Evolutionary conservation across 2,797 vertebrate genomes (phyloP).

Genomic region (Capromys pilorides): DNA sequence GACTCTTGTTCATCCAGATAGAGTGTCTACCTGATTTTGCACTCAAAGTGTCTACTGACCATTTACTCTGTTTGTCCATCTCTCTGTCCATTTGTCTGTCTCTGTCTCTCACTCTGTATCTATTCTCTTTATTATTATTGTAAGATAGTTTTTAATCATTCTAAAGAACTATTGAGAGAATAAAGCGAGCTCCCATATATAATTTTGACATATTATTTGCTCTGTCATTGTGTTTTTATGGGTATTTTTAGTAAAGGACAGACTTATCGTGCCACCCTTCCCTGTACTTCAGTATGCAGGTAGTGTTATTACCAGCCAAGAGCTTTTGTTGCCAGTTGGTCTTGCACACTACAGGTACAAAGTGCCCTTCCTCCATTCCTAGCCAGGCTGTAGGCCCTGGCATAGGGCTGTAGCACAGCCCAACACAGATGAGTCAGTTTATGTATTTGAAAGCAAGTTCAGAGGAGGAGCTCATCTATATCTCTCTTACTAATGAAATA

Average conservation of each 20-base stretch:
- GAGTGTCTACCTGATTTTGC: not conserved
- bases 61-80: not conserved
- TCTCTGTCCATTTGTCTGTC: not conserved
- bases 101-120: not conserved
- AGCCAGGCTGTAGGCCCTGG: not conserved
- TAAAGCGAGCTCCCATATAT: not conserved
- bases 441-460: not conserved
- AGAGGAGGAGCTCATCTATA: not conserved
- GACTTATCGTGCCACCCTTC: not conserved
- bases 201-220: not conserved
- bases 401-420: not conserved
- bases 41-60: no score
- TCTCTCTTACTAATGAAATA: not conserved
- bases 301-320: not conserved
- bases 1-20: not conserved
- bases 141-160: not conserved
- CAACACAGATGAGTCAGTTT: not conserved
- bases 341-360: no score
- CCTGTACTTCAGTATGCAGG: not conserved
- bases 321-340: not conserved
- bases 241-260: not conserved
- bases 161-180: not conserved
- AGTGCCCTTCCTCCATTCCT: no score
- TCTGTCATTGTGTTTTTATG: not conserved
- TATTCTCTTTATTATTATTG: not conserved